These are phyloP conservation scores for Alaudala cheleensis DNA, from an alignment of 2,113 vertebrate species.

Conservation along the genomic window DNA sequence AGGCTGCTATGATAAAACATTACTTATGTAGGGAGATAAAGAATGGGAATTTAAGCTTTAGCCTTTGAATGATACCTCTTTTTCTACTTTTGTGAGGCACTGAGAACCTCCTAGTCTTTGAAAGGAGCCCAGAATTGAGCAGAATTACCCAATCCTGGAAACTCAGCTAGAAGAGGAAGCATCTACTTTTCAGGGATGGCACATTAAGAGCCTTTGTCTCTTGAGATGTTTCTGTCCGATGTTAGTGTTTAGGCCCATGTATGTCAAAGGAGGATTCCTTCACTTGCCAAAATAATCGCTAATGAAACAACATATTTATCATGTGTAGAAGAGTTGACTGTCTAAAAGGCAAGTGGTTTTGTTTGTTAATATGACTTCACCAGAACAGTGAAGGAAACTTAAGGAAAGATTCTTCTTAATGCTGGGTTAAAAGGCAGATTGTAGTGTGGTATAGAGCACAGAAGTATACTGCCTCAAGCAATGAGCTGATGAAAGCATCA, in stretches of 20 bases:
- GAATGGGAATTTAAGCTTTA: neutral
- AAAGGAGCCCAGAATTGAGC: neutral
- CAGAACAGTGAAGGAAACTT: neutral
- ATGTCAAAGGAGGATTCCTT: neutral
- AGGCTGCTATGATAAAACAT: neutral
- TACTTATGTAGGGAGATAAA: neutral
- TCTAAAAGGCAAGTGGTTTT: neutral
- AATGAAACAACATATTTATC: neutral
- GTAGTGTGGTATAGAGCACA: neutral
- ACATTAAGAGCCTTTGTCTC: neutral
- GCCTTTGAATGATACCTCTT: neutral
- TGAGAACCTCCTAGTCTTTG: neutral
- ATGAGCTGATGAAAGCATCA: neutral
- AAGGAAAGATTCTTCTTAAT: neutral
- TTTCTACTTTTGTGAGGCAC: neutral
- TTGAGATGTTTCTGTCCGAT: neutral
- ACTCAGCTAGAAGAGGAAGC: neutral
- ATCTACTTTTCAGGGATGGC: neutral
- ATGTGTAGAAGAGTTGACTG: fast-evolving
- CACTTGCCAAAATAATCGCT: neutral
- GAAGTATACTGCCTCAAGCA: neutral
- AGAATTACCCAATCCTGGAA: neutral
- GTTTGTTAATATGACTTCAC: neutral
- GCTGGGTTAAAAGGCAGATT: neutral
- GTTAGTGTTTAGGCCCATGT: neutral